A percentile compares a stretch with the other conserved stretches of the same genome.
phyloP scores from a whole-genome alignment of 2,113 vertebrate genomes.

The Tursiops truncatus region DNA sequence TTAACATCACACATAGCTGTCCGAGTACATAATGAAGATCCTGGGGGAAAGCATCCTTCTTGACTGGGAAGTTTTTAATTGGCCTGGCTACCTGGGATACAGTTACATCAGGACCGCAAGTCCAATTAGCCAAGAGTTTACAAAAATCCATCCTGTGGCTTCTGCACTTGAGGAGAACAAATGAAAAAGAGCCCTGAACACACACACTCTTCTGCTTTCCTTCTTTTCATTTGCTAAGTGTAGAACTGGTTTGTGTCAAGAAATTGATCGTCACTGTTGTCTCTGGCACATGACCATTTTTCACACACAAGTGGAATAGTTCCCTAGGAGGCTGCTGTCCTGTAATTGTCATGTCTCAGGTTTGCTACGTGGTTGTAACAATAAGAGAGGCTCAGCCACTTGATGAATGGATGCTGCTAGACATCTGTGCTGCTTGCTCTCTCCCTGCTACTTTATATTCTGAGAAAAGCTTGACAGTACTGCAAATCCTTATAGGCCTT shows the following conservation, averaged over 20 bases:
- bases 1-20: not conserved
- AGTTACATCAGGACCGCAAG: slow-evolving; percentile 76
- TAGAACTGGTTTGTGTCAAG: not conserved
- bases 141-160: slow-evolving; percentile 35
- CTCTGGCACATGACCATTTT: not conserved
- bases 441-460: not conserved
- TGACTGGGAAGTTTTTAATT: slow-evolving; percentile 78
- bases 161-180: slow-evolving; percentile 42
- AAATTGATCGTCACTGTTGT: not conserved
- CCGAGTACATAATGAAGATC: slow-evolving; percentile 70
- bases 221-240: slow-evolving; percentile 32
- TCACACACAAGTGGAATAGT: not conserved
- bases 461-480: not conserved
- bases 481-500: not conserved
- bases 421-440: not conserved
- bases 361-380: not conserved
- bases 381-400: not conserved
- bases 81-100: slow-evolving; percentile 59
- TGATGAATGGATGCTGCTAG: not conserved
- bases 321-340: not conserved
- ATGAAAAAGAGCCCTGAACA: slow-evolving; percentile 22
- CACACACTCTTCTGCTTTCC: not conserved
- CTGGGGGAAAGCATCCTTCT: slow-evolving; percentile 66
- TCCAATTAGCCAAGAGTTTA: slow-evolving; percentile 70
- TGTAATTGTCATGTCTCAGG: slow-evolving; percentile 7